Base-by-base conservation (phyloP, 2,113 vertebrate species). In the Ovibos moschatus region DNA sequence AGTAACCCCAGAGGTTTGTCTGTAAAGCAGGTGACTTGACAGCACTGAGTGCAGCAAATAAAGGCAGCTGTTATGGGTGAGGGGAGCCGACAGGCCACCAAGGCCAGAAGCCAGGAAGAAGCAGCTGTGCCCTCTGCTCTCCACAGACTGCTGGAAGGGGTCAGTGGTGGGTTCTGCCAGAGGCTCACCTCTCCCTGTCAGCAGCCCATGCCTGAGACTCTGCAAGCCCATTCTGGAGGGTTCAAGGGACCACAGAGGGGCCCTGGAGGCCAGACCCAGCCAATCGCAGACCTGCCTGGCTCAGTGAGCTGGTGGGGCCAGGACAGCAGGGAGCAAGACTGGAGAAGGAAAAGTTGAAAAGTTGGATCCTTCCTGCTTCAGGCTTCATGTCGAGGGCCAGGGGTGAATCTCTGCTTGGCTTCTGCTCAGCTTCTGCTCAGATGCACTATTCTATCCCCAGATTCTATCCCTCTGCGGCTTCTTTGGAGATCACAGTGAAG, bases 121-220 rank as follows among this genome's bases (percentile, higher is more conserved):
- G 97, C 95, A 97, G 96, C 97, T 98, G 93, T 91, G 89, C 60
- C 0, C 7, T 91, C 95, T 89, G 97, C 96, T 95, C 58, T 84
- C 40, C 43, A 96, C 58, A 95, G 92, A 94, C 47, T 50, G 14
- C 93, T 92, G 62, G 40, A 57, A 36, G 28, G 96, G 94, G 96
- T 97, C 92, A 92, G 81, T 12, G 4, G 25, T 58, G n/a, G 91
- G 33, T 81, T 98, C 58, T 87, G 58, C 97, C 95, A 25, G 0
- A 7, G 40, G 78, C 92, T 97, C 57, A 58, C 28, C 43, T 50
- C 74, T 13, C 33, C 40, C 57, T 93, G 27, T 94, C 14, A 92
- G 95, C 23, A 85, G 96, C 82, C 93, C 95, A 91, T 89, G 91
- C 90, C 55, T 51, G 95, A 83, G 55, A 17, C 74, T 36, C 62